Base-by-base conservation (phyloP, 37 sponge, comb jelly and placozoan genomes). In the Chondrosia reniformis region DNA sequence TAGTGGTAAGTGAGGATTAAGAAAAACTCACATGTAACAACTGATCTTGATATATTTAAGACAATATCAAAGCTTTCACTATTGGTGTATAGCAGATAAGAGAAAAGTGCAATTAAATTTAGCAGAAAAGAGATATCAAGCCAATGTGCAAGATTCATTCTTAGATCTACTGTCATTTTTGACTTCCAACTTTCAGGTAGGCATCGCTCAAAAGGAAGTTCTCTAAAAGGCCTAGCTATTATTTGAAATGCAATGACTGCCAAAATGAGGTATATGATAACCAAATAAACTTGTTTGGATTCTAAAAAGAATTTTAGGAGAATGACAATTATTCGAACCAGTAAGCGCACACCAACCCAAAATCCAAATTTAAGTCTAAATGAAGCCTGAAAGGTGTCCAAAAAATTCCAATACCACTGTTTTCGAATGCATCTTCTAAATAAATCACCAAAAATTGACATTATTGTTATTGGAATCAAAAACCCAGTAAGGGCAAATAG, bases 401-500 rank as follows among this genome's bases (percentile, higher is more conserved):
- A 34, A 25, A 69, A 69, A 25, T 69, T 69, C n/a, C 39, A 22
- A 25, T 69, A 69, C 43, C 43, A 69, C 13, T 41, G 72, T 40
- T 44, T 44, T 34, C 36, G 39, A 44, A 40, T 39, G 72, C 39
- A 69, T 40, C 72, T 69, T 25, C 72, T 69, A 13, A 69, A 40
- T 24, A 69, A 44, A 40, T 69, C 72, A 34, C 75, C 63, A 40
- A 64, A 62, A 22, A 58, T 33, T 33, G 74, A 17, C 4, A 75
- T 54, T 37, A 76, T 8, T 8, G 66, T 58, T 41, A 34, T 55
- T 40, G 83, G 83, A 34, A 83, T 32, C 15, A 83, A 6, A 27
- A 83, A 45, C 13, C 33, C 5, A 0, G 45, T 3, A n/a, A 75
- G 22, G 3, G 45, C 45, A 6, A 61, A 3, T 3, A 76, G 10